Percentiles rank a stretch among this genome's conserved stretches.
phyloP scores from a whole-genome alignment of 2,797 vertebrate genomes.

The Crenichthys baileyi region DNA sequence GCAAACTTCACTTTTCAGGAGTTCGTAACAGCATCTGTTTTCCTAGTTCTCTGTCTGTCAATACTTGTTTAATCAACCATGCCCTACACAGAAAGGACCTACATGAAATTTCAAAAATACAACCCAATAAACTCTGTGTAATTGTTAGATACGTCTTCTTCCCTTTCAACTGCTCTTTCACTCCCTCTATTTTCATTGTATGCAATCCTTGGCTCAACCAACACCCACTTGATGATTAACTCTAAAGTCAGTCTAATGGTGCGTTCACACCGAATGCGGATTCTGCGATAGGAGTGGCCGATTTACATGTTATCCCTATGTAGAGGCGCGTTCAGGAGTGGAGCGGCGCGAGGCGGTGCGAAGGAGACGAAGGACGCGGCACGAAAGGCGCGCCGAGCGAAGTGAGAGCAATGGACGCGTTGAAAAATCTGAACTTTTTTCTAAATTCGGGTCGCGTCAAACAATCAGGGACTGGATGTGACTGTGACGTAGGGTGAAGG shows the following conservation, averaged over 20 bases:
- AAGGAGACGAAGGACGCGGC: too few species aligned
- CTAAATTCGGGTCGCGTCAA: too few species aligned
- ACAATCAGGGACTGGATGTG: too few species aligned
- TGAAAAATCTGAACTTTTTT: too few species aligned
- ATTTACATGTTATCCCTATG: too few species aligned
- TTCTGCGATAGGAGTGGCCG: too few species aligned
- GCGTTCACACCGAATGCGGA: too few species aligned
- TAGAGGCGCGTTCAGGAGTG: too few species aligned
- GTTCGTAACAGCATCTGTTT: neutral
- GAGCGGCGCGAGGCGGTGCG: too few species aligned
- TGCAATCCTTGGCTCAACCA: slow-evolving; percentile 20
- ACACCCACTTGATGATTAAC: slow-evolving; percentile 40
- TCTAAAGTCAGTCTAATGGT: slow-evolving; percentile 45
- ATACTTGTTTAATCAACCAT: slow-evolving; percentile 64
- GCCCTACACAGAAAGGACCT: slow-evolving; percentile 33
- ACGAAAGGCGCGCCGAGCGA: too few species aligned
- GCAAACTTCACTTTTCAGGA: neutral
- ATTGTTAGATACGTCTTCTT: slow-evolving; percentile 30
- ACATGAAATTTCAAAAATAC: slow-evolving; percentile 40
- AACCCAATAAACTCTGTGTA: slow-evolving; percentile 36
- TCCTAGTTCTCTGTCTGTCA: slow-evolving; percentile 33
- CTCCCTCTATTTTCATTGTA: slow-evolving; percentile 16
- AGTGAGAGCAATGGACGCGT: too few species aligned
- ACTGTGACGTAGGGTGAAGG: too few species aligned
- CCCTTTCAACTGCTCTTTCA: slow-evolving; percentile 13